phyloP scores from a whole-genome alignment of 2,888 invertebrate genomes.

The Orthosia cruda region DNA sequence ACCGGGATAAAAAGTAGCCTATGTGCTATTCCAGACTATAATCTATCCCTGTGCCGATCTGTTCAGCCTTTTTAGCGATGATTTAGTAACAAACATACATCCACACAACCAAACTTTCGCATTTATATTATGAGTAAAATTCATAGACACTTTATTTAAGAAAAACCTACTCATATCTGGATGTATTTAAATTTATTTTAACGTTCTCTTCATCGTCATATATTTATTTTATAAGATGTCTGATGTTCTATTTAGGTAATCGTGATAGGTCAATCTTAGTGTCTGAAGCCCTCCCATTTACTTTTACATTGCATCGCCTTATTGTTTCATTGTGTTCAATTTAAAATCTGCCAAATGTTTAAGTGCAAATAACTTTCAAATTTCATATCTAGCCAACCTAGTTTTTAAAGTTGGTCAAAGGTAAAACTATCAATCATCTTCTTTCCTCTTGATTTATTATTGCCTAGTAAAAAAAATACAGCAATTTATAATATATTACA shows the following conservation, averaged over 20 bases:
- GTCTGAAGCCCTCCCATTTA: constrained; percentile 20
- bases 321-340: constrained; percentile 12
- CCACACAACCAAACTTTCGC: too few relatives aligned
- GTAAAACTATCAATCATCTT: background rate
- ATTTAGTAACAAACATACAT: too few relatives aligned
- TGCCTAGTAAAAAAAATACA: background rate
- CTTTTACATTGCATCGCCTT: constrained; percentile 35
- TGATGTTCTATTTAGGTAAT: constrained; percentile 37
- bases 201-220: background rate
- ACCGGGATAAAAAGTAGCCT: too few relatives aligned
- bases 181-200: background rate
- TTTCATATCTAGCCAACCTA: background rate
- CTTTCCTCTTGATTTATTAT: background rate
- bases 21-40: too few relatives aligned
- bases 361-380: background rate
- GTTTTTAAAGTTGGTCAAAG: background rate
- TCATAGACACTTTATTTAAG: background rate
- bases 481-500: background rate
- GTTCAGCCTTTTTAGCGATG: too few relatives aligned
- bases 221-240: constrained; percentile 8
- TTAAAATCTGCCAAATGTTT: background rate
- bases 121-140: too few relatives aligned
- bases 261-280: constrained; percentile 56
- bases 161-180: background rate
- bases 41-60: too few relatives aligned